Conservation (phyloP, 2,797 vertebrate genomes). For the Anguilla anguilla region DNA sequence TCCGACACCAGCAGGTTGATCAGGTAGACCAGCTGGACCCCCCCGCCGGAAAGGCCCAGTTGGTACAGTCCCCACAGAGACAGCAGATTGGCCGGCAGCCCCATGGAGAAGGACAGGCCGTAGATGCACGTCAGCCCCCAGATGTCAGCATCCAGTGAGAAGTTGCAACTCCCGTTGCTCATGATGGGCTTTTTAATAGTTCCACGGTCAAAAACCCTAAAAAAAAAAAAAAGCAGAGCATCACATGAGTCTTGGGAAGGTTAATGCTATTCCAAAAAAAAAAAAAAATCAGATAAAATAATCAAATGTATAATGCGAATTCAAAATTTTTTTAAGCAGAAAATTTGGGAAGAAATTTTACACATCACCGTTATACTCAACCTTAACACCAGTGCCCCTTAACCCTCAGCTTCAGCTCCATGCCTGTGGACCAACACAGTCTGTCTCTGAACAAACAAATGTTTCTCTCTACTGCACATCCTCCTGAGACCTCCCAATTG, state of each 20-base stretch:
- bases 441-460: no score
- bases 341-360: not conserved
- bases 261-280: not conserved
- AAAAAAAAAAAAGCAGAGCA: not conserved
- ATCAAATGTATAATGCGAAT: not conserved
- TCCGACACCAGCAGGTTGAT: slow-evolving; percentile 78
- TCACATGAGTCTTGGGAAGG: not conserved
- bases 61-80: slow-evolving; percentile 80
- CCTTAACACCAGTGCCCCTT: no score
- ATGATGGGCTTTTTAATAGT: slow-evolving; percentile 46
- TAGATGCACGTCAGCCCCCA: slow-evolving; percentile 76
- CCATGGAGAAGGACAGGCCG: slow-evolving; percentile 72
- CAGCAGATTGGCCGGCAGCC: slow-evolving; percentile 78
- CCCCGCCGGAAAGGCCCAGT: slow-evolving; percentile 66
- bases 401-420: no score
- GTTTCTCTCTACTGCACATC: no score
- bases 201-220: not conserved
- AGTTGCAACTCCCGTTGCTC: slow-evolving; percentile 71
- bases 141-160: slow-evolving; percentile 70
- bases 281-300: not conserved
- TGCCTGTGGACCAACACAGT: no score
- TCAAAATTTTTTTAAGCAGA: not conserved
- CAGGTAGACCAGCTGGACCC: slow-evolving; percentile 76
- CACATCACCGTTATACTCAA: no score
- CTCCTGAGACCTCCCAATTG: no score